These are phyloP conservation scores for Caenorhabditis drosophilae DNA, from an alignment of 2,888 invertebrate genomes.

Conservation along the genomic window DNA sequence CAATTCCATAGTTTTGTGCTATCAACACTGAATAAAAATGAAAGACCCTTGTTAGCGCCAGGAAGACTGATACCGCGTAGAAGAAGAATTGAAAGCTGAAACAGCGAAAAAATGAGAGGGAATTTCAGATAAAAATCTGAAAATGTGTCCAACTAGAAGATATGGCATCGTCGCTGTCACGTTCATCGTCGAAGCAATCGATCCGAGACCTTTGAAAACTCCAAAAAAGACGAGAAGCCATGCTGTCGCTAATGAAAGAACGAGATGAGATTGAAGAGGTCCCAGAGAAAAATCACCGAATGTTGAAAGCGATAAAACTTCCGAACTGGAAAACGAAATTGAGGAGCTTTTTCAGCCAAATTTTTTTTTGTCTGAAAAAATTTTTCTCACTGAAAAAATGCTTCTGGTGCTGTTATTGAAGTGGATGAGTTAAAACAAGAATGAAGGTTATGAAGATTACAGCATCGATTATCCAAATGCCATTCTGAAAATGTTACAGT, in stretches of 20 bases:
- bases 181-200: conserved; percentile 64
- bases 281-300: conserved; percentile 43
- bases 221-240: conserved; percentile 95
- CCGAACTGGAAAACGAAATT: conserved; percentile 37
- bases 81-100: conserved; percentile 61
- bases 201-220: conserved; percentile 81
- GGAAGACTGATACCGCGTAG: conserved; percentile 63
- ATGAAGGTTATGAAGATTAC: conserved; percentile 51
- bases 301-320: conserved; percentile 74
- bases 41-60: conserved; percentile 61
- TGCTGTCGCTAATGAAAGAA: conserved; percentile 85
- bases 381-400: conserved; percentile 66
- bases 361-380: not conserved
- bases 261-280: conserved; percentile 83
- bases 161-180: conserved; percentile 66
- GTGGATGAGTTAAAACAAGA: conserved; percentile 49
- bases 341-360: not conserved
- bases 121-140: too few relatives aligned
- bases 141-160: too few relatives aligned
- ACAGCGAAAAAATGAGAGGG: too few relatives aligned
- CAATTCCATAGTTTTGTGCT: conserved; percentile 49
- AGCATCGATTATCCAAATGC: conserved; percentile 57
- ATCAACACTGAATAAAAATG: conserved; percentile 53
- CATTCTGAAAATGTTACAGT: conserved; percentile 57
- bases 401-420: conserved; percentile 62